These are phyloP conservation scores for Ceratotherium simum DNA, from an alignment of 2,113 vertebrate genomes.

Conservation along the genomic window DNA sequence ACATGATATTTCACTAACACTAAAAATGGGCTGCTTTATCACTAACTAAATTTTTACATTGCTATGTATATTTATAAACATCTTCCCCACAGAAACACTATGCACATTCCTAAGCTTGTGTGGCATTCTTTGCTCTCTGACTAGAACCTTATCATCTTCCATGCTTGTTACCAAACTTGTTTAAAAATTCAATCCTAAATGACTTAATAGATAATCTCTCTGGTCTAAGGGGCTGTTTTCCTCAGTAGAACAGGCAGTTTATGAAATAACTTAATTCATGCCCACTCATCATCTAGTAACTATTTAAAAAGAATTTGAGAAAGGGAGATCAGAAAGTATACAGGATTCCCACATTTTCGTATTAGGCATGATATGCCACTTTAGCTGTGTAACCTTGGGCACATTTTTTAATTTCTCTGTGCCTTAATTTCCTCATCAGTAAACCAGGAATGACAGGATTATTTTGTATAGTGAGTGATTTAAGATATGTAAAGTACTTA, in stretches of 20 bases:
- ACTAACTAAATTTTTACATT: neutral
- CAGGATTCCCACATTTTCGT: neutral
- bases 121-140: neutral
- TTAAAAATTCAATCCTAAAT: neutral
- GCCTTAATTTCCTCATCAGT: neutral
- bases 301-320: neutral
- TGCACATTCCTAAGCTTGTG: neutral
- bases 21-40: neutral
- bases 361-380: neutral
- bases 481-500: neutral
- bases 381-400: neutral
- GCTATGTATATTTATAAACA: neutral
- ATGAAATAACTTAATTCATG: neutral
- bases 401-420: neutral
- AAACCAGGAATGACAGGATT: neutral
- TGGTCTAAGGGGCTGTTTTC: neutral
- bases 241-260: neutral
- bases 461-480: neutral
- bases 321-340: neutral
- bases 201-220: neutral
- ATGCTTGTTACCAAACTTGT: neutral
- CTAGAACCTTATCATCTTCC: neutral
- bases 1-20: neutral
- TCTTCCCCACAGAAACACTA: neutral
- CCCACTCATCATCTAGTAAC: neutral